Conservation (phyloP, 2,113 vertebrate genomes). For the Phalacrocorax aristotelis region DNA sequence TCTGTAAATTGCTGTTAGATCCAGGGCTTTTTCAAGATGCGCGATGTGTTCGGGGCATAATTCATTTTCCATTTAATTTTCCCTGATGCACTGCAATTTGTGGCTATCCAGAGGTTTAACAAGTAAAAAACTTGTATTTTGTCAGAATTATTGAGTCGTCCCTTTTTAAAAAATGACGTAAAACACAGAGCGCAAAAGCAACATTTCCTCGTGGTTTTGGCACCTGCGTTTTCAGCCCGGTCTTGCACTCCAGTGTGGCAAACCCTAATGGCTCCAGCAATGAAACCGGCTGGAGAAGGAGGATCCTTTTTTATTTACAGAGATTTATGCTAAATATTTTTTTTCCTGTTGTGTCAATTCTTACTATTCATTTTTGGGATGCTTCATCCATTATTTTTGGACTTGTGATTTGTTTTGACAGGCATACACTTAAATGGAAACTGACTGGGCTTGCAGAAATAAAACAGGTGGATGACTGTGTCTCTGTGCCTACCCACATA, state of each 20-base stretch:
- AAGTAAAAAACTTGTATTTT: background rate
- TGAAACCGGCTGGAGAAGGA: background rate
- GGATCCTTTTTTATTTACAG: background rate
- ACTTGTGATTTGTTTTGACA: background rate
- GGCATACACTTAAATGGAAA: background rate
- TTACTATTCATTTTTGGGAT: background rate
- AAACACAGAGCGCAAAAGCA: background rate
- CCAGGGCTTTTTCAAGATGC: background rate
- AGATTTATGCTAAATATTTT: background rate
- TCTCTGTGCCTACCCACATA: background rate
- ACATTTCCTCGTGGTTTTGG: background rate
- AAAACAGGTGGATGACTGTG: background rate
- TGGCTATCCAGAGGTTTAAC: background rate
- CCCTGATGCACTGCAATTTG: background rate
- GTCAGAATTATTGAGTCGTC: background rate
- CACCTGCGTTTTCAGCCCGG: background rate
- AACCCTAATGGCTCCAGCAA: background rate
- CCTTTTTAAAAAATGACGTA: background rate
- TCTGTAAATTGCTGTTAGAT: background rate
- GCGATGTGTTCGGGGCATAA: background rate
- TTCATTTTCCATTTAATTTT: background rate
- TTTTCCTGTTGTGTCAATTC: background rate
- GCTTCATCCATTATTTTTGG: conserved; percentile 19
- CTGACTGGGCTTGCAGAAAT: background rate
- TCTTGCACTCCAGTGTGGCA: background rate